A percentile compares a stretch with the other conserved stretches of the same genome.
Conservation (phyloP, 2,888 invertebrate genomes). For the Eubasilissa splendida region DNA sequence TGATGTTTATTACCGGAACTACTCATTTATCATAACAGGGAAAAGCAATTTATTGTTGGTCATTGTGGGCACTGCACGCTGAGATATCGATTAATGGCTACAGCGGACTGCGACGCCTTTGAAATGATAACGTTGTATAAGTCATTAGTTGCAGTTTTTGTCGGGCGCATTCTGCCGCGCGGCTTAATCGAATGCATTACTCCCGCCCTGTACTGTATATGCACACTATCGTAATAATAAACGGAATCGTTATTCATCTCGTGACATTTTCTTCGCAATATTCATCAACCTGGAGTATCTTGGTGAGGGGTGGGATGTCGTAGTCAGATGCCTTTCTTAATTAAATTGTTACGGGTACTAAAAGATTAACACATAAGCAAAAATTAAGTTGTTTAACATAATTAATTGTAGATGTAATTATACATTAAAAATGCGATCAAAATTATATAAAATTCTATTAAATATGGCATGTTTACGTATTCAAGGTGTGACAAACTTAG, state of each 20-base stretch:
- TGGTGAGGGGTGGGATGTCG: no score
- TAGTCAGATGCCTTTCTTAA: no score
- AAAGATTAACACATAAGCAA: no score
- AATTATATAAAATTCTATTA: no score
- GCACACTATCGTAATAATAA: neutral
- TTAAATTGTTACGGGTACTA: no score
- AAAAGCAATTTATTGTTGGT: slow-evolving; percentile 27
- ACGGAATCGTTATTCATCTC: neutral
- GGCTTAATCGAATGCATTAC: slow-evolving; percentile 20
- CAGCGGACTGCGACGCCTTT: slow-evolving; percentile 5
- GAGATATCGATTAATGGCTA: slow-evolving; percentile 19
- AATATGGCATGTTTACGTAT: no score
- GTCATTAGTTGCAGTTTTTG: slow-evolving; percentile 26
- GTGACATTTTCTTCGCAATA: neutral
- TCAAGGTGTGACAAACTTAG: no score
- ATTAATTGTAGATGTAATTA: no score
- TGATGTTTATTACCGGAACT: slow-evolving; percentile 40
- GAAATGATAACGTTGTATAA: slow-evolving; percentile 16
- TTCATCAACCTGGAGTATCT: neutral
- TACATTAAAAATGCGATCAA: no score
- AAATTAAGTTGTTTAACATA: no score
- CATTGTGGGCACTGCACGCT: slow-evolving; percentile 12
- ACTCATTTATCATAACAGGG: slow-evolving; percentile 36
- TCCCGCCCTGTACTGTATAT: neutral
- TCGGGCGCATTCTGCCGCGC: neutral